phyloP scores from a whole-genome alignment of 2,113 vertebrate species.

The Cyrtonyx montezumae region DNA sequence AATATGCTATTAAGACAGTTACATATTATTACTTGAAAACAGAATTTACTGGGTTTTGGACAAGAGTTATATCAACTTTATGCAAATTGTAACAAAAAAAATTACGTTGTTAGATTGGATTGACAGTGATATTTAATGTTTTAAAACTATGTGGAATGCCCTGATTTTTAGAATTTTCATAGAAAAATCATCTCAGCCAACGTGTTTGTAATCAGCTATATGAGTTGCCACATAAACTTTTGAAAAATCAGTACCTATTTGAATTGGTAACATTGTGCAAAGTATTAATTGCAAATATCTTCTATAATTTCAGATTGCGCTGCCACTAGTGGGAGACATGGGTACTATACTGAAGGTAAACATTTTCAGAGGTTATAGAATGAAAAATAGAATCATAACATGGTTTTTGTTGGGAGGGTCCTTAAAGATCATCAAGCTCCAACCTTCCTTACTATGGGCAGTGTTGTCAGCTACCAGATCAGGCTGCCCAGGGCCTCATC shows the following conservation, averaged over 20 bases:
- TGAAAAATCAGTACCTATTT: neutral
- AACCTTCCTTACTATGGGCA: neutral
- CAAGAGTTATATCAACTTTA: neutral
- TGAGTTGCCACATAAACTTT: neutral
- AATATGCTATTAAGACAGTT: neutral
- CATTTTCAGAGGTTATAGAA: neutral
- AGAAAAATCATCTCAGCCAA: neutral
- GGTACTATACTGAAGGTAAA: constrained; percentile 91
- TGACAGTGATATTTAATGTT: neutral
- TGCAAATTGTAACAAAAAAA: neutral
- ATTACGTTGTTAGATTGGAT: neutral
- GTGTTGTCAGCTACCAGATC: neutral
- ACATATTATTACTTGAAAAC: neutral
- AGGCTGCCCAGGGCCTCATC: neutral
- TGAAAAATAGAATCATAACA: neutral
- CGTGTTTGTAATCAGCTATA: neutral
- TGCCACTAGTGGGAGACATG: constrained; percentile 94
- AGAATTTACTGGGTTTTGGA: neutral
- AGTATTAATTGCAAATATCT: neutral
- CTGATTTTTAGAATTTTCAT: neutral
- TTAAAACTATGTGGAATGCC: neutral
- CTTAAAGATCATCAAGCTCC: neutral
- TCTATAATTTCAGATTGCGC: constrained; percentile 84
- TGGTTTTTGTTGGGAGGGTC: neutral
- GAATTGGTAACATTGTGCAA: neutral